Evolutionary conservation across 2,113 vertebrate species (phyloP), one percentile per base, ranked within the genome.

Genomic region (Diphyllodes magnificus): DNA sequence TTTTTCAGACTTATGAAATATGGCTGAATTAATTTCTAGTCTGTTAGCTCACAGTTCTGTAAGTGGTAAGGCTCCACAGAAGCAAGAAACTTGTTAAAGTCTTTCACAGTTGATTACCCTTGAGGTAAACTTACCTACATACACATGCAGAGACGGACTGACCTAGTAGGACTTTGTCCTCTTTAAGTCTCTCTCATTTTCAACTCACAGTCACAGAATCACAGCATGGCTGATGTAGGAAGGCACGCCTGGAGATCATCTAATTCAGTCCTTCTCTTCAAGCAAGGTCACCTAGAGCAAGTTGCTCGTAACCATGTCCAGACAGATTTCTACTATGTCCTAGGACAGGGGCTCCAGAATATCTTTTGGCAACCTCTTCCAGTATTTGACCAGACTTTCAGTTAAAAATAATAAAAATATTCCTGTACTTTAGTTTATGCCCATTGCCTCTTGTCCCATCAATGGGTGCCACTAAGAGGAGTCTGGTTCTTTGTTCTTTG

Each of bases 181-280:
- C 71, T 73, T 77, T 76, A 85, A 66, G n/a, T 84, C 37, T 86
- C 53, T 86, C 73, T 61, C 40, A 61, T 87, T 90, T 90, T 91
- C 49, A 39, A 35, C 39, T 69, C 66, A 78, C 27, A 51, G 2
- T 63, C 51, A 75, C 33, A 60, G n/a, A 79, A 13, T 68, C 65
- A 79, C 53, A 61, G 28, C 31, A 33, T 9, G 37, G 68, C 17
- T 91, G 49, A 64, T 37, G 12, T 45, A 57, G 40, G 21, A 87
- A 90, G 45, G n/a, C 40, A 73, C 1, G 4, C 27, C 10, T 60
- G 33, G 35, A 66, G 13, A 33, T 35, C 30, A 21, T 37, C 21
- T 78, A 78, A 49, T 66, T 19, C 51, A 77, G 15, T 25, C 14
- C 11, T 6, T 49, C 30, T 68, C 21, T 39, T 68, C 28, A 50